These are phyloP conservation scores for Drosophila emarginata DNA, from an alignment of 2,888 invertebrate species.

Conservation along the genomic window DNA sequence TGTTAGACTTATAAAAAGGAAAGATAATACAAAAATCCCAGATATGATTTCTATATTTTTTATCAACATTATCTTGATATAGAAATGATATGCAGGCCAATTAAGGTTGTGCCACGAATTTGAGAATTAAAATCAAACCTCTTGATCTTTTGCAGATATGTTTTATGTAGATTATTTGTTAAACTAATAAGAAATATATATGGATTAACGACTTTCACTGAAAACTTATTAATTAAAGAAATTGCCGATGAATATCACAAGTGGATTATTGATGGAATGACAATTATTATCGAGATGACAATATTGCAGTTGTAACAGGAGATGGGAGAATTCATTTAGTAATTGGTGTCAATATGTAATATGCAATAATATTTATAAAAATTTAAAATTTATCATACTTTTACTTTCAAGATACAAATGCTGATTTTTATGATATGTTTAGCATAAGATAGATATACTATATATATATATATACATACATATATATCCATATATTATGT, in stretches of 20 bases:
- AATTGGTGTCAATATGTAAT: not conserved
- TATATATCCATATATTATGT: not conserved
- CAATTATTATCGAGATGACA: too few species aligned
- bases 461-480: not conserved
- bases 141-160: not conserved
- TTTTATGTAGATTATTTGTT: too few species aligned
- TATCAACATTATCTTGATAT: too few species aligned
- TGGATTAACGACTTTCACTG: not conserved
- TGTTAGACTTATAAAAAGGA: too few species aligned
- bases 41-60: too few species aligned
- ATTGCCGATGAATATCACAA: conserved; percentile 1
- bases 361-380: not conserved
- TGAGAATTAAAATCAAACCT: not conserved
- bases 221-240: not conserved
- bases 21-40: too few species aligned
- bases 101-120: too few species aligned
- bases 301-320: too few species aligned
- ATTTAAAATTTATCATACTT: not conserved
- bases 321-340: not conserved
- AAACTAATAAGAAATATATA: not conserved
- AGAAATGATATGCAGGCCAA: not conserved
- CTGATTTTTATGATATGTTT: not conserved
- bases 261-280: not conserved
- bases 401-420: not conserved
- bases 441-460: not conserved